Evolutionary conservation across 1,140 invertebrate species (phyloP).

Genomic region (Drusus annulatus): DNA sequence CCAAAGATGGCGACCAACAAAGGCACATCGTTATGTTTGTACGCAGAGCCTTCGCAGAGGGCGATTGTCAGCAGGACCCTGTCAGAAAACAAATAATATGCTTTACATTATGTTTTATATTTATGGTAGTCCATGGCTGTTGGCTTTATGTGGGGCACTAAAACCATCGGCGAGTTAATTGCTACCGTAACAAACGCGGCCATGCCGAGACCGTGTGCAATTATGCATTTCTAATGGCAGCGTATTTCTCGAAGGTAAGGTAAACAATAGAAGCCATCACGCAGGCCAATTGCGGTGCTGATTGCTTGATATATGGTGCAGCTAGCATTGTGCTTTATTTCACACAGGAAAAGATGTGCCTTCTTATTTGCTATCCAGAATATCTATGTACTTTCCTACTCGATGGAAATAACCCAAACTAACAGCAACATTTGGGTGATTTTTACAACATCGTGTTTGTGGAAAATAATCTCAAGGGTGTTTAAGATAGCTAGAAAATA

Average conservation of each 20-base stretch:
- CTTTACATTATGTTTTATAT: too few species aligned
- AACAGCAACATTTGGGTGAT: too few species aligned
- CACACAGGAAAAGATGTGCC: background rate
- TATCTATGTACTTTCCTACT: too few species aligned
- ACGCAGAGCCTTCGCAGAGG: background rate
- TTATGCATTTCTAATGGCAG: constrained; percentile 7
- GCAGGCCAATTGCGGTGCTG: constrained; percentile 19
- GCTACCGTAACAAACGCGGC: constrained; percentile 29
- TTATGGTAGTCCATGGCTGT: too few species aligned
- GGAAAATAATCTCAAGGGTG: too few species aligned
- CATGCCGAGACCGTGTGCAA: background rate
- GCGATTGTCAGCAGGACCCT: too few species aligned
- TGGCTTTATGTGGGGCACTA: background rate
- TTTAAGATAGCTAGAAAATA: too few species aligned
- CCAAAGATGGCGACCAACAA: background rate
- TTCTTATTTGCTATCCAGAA: too few species aligned
- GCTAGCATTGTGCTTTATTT: background rate
- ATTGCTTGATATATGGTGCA: constrained; percentile 29
- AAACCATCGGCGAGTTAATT: constrained; percentile 31
- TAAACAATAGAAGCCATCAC: constrained; percentile 11
- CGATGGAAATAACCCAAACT: too few species aligned
- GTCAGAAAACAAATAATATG: too few species aligned
- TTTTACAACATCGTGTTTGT: too few species aligned
- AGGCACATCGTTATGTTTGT: background rate
- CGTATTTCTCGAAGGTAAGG: background rate